Percentiles rank a stretch among this genome's conserved stretches.
phyloP scores from a whole-genome alignment of 2,113 vertebrate genomes.

The Pterocles burchelli region DNA sequence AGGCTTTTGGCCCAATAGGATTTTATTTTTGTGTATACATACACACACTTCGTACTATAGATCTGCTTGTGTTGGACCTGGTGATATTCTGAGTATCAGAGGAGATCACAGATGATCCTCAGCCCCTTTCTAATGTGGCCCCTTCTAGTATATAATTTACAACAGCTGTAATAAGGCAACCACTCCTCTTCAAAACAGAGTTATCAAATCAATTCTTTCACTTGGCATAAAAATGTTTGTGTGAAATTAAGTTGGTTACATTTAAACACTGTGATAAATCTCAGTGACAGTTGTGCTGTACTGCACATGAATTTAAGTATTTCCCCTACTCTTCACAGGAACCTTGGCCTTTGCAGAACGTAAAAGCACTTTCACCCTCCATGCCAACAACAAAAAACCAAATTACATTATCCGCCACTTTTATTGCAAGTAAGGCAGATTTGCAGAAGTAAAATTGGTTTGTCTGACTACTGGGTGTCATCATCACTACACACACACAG shows the following conservation, averaged over 20 bases:
- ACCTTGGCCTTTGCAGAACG: not conserved
- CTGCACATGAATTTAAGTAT: conserved; percentile 24
- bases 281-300: not conserved
- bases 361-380: conserved; percentile 12
- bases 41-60: not conserved
- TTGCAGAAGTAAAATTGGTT: conserved; percentile 15
- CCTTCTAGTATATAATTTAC: not conserved
- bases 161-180: conserved; percentile 14
- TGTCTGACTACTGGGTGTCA: conserved; percentile 37
- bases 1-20: not conserved
- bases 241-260: conserved; percentile 66
- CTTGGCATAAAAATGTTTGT: conserved; percentile 59
- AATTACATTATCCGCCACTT: conserved; percentile 53
- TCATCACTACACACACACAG: not conserved
- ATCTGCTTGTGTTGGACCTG: not conserved
- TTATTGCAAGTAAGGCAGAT: conserved; percentile 6
- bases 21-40: not conserved
- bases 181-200: conserved; percentile 33
- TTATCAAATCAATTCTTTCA: conserved; percentile 56
- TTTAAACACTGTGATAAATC: conserved; percentile 59
- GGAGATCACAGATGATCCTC: not conserved
- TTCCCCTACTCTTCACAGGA: conserved; percentile 10
- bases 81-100: not conserved
- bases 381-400: conserved; percentile 14
- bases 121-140: not conserved